Percentiles rank a stretch among this genome's conserved stretches.
These are phyloP conservation scores for Aphrophora alni DNA, from an alignment of 2,888 invertebrate genomes.

Conservation along the genomic window DNA sequence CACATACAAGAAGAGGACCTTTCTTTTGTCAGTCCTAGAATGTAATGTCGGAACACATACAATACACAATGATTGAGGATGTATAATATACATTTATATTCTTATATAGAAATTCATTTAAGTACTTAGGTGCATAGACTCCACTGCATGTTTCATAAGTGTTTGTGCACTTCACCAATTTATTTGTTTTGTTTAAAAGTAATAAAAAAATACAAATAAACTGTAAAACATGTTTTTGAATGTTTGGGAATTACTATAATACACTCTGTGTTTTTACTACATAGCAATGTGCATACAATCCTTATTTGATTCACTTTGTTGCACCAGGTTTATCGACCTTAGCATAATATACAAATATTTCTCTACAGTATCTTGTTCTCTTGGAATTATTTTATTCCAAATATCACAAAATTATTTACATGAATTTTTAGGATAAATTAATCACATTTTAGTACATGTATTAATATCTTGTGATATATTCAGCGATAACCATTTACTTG, in stretches of 20 bases:
- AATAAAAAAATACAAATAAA: slow-evolving; percentile 6
- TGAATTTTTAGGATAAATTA: not conserved
- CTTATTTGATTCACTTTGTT: not conserved
- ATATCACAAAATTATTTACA: slow-evolving; percentile 33
- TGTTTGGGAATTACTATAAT: slow-evolving; percentile 15
- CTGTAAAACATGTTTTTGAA: not conserved
- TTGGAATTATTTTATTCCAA: slow-evolving; percentile 28
- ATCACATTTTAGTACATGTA: not conserved
- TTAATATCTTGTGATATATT: not conserved
- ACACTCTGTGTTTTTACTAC: slow-evolving; percentile 27
- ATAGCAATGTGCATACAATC: slow-evolving; percentile 19
- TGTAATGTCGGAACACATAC: slow-evolving; percentile 32
- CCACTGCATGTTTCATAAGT: not conserved
- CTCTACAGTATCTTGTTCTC: slow-evolving; percentile 29
- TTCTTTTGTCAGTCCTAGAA: not conserved
- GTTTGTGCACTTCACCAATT: not conserved
- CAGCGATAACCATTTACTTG: not conserved
- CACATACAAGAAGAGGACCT: not conserved
- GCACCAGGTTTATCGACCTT: slow-evolving; percentile 28
- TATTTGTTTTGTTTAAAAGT: not conserved
- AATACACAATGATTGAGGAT: slow-evolving; percentile 32
- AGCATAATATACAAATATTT: slow-evolving; percentile 31
- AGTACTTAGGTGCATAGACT: slow-evolving; percentile 12
- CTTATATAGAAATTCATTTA: slow-evolving; percentile 15
- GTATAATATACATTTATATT: slow-evolving; percentile 34